A percentile compares a stretch with the other conserved stretches of the same genome.
Evolutionary conservation across 1,140 invertebrate species (phyloP).

Genomic region (Diabrotica undecimpunctata): DNA sequence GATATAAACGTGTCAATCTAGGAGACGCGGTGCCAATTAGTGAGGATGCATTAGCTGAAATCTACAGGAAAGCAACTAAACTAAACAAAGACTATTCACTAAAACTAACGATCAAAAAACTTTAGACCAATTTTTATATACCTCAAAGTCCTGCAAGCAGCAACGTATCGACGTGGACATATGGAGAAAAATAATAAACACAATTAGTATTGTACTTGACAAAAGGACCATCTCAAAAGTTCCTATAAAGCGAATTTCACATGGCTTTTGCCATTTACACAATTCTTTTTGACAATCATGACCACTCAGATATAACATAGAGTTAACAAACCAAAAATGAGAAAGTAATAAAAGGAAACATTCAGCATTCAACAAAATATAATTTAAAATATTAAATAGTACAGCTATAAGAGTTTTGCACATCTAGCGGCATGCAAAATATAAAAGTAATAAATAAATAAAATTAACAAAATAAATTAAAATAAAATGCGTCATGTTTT

Average conservation of each 20-base stretch:
- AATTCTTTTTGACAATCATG: constrained; percentile 33
- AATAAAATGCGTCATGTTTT: constrained; percentile 16
- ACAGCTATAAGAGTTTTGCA: constrained; percentile 30
- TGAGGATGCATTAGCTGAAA: constrained; percentile 27
- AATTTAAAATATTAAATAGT: constrained; percentile 15
- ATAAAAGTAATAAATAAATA: background rate
- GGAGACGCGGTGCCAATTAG: constrained; percentile 9
- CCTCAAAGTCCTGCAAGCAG: constrained; percentile 69
- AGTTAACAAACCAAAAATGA: constrained; percentile 34
- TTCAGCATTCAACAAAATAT: constrained; percentile 28
- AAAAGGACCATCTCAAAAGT: constrained; percentile 96
- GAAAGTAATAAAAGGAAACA: constrained; percentile 27
- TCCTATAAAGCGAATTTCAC: constrained; percentile 56
- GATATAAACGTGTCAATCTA: background rate
- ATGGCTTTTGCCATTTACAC: constrained; percentile 1
- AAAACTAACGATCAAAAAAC: constrained; percentile 47
- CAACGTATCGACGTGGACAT: constrained; percentile 49
- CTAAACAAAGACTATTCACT: constrained; percentile 52
- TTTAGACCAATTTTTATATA: constrained; percentile 51
- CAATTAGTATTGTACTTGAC: constrained; percentile 36
- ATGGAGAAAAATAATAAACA: constrained; percentile 51
- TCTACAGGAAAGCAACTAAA: constrained; percentile 56
- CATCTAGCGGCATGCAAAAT: constrained; percentile 40
- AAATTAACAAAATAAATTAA: constrained; percentile 41
- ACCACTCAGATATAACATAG: constrained; percentile 42